Conservation (phyloP, 2,797 vertebrate genomes). For the Tapirus indicus region DNA sequence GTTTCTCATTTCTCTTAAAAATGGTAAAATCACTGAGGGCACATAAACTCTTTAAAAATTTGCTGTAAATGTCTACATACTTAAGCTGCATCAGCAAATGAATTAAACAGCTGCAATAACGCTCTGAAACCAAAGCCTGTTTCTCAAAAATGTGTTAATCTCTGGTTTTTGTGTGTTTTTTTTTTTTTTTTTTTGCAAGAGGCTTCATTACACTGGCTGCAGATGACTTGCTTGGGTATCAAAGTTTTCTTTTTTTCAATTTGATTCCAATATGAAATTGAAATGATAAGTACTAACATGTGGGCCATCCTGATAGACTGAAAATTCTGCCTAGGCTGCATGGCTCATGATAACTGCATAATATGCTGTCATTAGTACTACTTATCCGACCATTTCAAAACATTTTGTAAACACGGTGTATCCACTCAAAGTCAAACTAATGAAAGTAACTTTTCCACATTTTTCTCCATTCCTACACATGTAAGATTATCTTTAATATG, state of each 20-base stretch:
- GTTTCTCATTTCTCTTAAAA: slow-evolving; percentile 49
- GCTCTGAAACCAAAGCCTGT: slow-evolving; percentile 49
- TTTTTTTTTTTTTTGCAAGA: not conserved
- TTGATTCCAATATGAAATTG: slow-evolving; percentile 69
- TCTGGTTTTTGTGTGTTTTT: not conserved
- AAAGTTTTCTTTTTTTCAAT: slow-evolving; percentile 45
- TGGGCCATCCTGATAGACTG: slow-evolving; percentile 75
- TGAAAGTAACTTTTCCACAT: not conserved
- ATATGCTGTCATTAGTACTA: slow-evolving; percentile 29
- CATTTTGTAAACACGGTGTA: slow-evolving; percentile 58
- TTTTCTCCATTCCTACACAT: slow-evolving; percentile 2
- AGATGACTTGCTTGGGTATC: slow-evolving; percentile 61
- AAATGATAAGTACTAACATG: slow-evolving; percentile 72
- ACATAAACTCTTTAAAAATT: slow-evolving; percentile 10
- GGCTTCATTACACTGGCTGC: slow-evolving; percentile 15
- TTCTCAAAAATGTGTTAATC: slow-evolving; percentile 68
- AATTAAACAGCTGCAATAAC: slow-evolving; percentile 29
- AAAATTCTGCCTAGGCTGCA: slow-evolving; percentile 40
- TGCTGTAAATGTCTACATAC: not conserved
- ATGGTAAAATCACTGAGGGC: not conserved
- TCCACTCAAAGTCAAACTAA: not conserved
- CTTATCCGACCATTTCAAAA: slow-evolving; percentile 59
- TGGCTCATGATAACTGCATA: slow-evolving; percentile 70
- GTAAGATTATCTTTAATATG: not conserved
- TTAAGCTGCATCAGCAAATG: not conserved